phyloP scores from a whole-genome alignment of 1,140 invertebrate species.

The Cheumatopsyche charites region DNA sequence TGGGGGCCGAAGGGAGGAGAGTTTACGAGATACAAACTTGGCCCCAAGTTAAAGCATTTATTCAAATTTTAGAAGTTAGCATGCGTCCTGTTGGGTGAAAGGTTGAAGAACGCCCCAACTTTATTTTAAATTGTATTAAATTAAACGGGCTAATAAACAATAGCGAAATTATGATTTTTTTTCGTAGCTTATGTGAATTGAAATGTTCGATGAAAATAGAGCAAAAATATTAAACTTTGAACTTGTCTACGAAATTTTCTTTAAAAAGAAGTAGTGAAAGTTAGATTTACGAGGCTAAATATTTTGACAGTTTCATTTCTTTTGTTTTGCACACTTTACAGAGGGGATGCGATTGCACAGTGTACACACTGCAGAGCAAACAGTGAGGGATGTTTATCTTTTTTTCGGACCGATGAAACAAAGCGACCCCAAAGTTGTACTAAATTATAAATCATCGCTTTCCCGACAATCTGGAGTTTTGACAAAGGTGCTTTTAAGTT shows the following conservation, averaged over 20 bases:
- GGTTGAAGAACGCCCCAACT: constrained; percentile 8
- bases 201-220: too few relatives aligned
- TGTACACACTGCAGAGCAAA: too few relatives aligned
- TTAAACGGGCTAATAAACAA: constrained; percentile 10
- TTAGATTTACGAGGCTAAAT: too few relatives aligned
- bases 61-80: constrained; percentile 27
- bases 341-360: too few relatives aligned
- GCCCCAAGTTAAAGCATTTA: constrained; percentile 24
- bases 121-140: constrained; percentile 16
- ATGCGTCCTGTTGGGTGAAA: constrained; percentile 8
- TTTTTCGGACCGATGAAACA: constrained; percentile 1
- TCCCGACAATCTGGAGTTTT: constrained; percentile 17
- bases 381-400: neutral
- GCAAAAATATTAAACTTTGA: too few relatives aligned
- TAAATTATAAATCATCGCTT: constrained; percentile 27
- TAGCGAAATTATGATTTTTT: neutral
- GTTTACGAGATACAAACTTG: constrained; percentile 24
- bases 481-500: constrained; percentile 26
- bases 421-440: constrained; percentile 11
- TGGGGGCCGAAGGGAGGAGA: constrained; percentile 13
- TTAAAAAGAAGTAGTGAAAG: too few relatives aligned
- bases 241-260: too few relatives aligned
- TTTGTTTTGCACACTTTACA: neutral
- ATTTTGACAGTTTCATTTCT: constrained; percentile 1
- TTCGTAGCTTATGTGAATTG: too few relatives aligned